Evolutionary conservation across 2,113 vertebrate species (phyloP), one percentile per base, ranked within the genome.

Genomic region (Uropsilus gracilis): DNA sequence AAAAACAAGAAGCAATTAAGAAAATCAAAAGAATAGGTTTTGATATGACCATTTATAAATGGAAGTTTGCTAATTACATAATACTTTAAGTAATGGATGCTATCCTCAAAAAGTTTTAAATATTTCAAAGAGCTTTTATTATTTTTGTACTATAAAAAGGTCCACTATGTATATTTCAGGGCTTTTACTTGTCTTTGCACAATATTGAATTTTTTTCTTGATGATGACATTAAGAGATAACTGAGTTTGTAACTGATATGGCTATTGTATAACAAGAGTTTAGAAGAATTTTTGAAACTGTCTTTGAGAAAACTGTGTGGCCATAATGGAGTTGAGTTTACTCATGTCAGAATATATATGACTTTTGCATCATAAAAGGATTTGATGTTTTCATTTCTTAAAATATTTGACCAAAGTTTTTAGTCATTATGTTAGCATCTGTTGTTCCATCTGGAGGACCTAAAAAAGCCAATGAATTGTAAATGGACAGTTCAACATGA

Each of bases 341-440:
- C 83, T 91, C 48, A 75, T 94, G 73, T 78, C 68, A 95, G 94
- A 86, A 94, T 95, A 89, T 95, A 89, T 85, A 63, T 89, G 63
- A 32, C 69, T 86, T 90, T 87, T 86, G 69, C 50, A 68, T 91
- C 59, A 75, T 89, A 86, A 89, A n/a, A 91, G 18, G 28, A 86
- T 82, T 94, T 81, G 72, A 78, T 91, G 75, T 89, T 95, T 95
- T 89, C 39, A 28, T 93, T 91, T 86, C 69, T 95, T 92, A 95
- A 96, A 95, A 95, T 95, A 90, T 46, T 94, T 95, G 90, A 95
- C 96, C 94, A 91, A 94, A 75, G 34, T 48, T 94, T 96, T 95
- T 90, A 96, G 83, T 91, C 94, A 94, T 86, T 94, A 75, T 75
- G 90, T 83, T 86, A 95, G 32, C 80, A 95, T 95, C 83, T 97